Conservation (phyloP, 2,113 vertebrate species). For the Calidris pugnax region DNA sequence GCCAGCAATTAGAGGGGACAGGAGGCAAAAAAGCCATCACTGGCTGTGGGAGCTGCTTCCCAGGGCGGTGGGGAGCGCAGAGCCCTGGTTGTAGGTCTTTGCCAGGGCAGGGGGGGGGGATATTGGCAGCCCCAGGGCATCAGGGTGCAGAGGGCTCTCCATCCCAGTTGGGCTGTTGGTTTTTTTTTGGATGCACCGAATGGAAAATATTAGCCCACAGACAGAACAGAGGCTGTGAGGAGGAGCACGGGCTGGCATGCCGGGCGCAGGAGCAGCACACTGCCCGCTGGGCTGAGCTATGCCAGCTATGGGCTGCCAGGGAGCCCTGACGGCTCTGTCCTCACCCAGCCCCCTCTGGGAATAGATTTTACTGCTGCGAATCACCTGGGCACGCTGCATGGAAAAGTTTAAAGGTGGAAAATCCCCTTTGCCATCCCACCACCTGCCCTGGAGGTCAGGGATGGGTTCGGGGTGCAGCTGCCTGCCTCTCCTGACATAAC, state of each 20-base stretch:
- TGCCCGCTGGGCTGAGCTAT: neutral
- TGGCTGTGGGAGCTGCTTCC: neutral
- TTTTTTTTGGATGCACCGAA: neutral
- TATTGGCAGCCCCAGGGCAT: neutral
- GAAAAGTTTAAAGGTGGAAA: neutral
- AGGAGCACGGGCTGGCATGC: fast-evolving
- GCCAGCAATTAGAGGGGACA: neutral
- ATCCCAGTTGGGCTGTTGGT: neutral
- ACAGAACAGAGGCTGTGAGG: neutral
- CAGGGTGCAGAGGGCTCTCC: neutral
- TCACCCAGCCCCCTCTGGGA: neutral
- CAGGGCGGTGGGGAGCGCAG: neutral
- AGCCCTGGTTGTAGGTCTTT: neutral
- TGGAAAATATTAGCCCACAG: slow-evolving; percentile 59
- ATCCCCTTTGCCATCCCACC: neutral
- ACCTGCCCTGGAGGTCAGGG: neutral
- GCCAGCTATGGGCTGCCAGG: neutral
- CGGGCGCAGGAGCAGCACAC: neutral
- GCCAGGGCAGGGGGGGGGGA: fast-evolving
- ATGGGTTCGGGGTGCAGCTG: fast-evolving
- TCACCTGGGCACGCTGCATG: neutral
- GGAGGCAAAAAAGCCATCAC: neutral
- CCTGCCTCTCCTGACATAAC: neutral
- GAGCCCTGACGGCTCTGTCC: neutral
- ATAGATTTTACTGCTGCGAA: neutral